Evolutionary conservation across 2,797 vertebrate species (phyloP).

Genomic region (Clarias platycephalus): DNA sequence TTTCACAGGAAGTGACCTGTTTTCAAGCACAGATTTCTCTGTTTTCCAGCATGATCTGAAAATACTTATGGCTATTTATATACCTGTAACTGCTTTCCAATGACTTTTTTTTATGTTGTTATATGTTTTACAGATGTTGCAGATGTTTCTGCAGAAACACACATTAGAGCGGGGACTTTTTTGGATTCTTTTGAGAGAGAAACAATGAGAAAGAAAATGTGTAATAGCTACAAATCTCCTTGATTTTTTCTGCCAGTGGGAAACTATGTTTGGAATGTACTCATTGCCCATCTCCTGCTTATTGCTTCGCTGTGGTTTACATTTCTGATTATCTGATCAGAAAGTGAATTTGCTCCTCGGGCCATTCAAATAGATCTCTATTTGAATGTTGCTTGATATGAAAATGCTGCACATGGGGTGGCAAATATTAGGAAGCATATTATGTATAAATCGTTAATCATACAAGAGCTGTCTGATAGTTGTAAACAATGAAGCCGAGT

Average conservation of each 20-base stretch:
- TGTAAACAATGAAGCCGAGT: not conserved
- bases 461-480: not conserved
- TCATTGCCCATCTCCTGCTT: slow-evolving; percentile 13
- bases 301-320: slow-evolving; percentile 18
- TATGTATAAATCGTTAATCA: not conserved
- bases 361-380: not conserved
- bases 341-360: not conserved
- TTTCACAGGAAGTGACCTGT: slow-evolving; percentile 22
- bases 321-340: slow-evolving; percentile 5
- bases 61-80: slow-evolving; percentile 27
- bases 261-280: slow-evolving; percentile 47
- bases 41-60: slow-evolving; percentile 16
- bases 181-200: not conserved
- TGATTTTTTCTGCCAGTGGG: slow-evolving; percentile 25
- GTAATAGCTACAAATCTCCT: not conserved
- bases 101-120: not conserved
- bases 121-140: slow-evolving; percentile 13
- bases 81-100: not conserved
- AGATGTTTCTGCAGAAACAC: not conserved
- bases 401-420: not conserved
- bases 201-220: not conserved
- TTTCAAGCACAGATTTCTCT: not conserved
- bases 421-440: not conserved
- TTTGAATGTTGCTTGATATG: not conserved
- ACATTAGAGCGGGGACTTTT: not conserved